A percentile compares a stretch with the other conserved stretches of the same genome.
These are phyloP conservation scores for Laupala kohalensis DNA, from an alignment of 1,140 invertebrate species.

Conservation along the genomic window DNA sequence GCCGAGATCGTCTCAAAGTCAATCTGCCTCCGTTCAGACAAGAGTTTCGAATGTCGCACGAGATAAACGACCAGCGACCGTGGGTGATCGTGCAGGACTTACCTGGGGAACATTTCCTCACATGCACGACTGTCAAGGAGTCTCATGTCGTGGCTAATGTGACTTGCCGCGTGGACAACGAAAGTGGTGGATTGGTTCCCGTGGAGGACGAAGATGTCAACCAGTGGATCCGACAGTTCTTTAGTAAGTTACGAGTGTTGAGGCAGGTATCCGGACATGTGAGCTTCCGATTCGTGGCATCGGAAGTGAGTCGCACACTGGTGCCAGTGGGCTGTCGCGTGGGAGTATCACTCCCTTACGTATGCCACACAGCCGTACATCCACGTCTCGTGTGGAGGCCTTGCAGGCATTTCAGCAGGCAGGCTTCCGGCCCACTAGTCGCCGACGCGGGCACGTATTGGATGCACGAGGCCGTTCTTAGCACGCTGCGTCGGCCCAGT, in stretches of 20 bases:
- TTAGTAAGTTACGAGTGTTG: slow-evolving; percentile 41
- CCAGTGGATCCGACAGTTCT: slow-evolving; percentile 56
- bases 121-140: slow-evolving; percentile 65
- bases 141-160: slow-evolving; percentile 62
- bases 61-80: slow-evolving; percentile 54
- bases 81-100: slow-evolving; percentile 64
- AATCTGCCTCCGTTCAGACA: not conserved
- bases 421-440: slow-evolving; percentile 34
- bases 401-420: slow-evolving; percentile 41
- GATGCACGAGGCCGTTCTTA: slow-evolving; percentile 36
- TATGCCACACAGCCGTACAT: slow-evolving; percentile 55
- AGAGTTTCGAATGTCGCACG: slow-evolving; percentile 25
- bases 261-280: slow-evolving; percentile 56
- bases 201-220: slow-evolving; percentile 51
- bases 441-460: slow-evolving; percentile 33
- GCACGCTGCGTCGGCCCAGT: slow-evolving; percentile 30
- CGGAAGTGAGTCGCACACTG: slow-evolving; percentile 33
- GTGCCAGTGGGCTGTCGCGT: slow-evolving; percentile 52
- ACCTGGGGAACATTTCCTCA: slow-evolving; percentile 56
- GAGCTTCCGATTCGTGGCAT: slow-evolving; percentile 52
- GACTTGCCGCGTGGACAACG: slow-evolving; percentile 52
- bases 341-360: slow-evolving; percentile 60
- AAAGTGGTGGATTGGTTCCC: slow-evolving; percentile 44
- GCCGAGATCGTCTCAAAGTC: slow-evolving; percentile 45
- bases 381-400: slow-evolving; percentile 46